These are phyloP conservation scores for Poeciliopsis presidionis DNA, from an alignment of 2,797 vertebrate species.

Conservation along the genomic window DNA sequence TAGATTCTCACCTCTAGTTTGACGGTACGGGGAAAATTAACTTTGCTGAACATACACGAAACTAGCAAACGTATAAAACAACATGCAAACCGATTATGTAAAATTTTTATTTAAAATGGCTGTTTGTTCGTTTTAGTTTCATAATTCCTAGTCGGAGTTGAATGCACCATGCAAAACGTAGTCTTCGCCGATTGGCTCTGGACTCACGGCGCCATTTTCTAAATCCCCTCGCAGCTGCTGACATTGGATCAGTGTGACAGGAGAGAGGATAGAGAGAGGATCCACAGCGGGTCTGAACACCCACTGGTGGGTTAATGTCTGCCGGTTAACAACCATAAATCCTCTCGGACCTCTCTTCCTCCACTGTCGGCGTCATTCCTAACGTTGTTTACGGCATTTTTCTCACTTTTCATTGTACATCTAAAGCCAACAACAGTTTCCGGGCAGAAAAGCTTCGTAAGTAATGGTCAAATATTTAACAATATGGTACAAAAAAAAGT, in stretches of 20 bases:
- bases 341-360: background rate
- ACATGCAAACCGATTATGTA: accelerated
- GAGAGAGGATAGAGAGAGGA: background rate
- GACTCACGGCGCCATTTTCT: background rate
- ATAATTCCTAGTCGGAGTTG: background rate
- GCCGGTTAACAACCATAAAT: background rate
- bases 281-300: background rate
- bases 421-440: background rate
- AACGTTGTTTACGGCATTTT: background rate
- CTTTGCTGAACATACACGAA: background rate
- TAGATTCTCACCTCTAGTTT: background rate
- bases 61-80: background rate
- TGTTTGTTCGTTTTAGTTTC: background rate
- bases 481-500: background rate
- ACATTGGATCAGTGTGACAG: background rate
- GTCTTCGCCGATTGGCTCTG: background rate
- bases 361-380: background rate
- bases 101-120: background rate
- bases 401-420: background rate
- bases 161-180: background rate
- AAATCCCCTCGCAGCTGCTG: background rate
- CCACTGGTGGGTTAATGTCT: background rate
- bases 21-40: background rate
- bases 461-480: background rate
- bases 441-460: background rate